Evolutionary conservation across 1,140 invertebrate genomes (phyloP), one percentile per base, ranked within the genome.

Genomic region (Hyphantria cunea): DNA sequence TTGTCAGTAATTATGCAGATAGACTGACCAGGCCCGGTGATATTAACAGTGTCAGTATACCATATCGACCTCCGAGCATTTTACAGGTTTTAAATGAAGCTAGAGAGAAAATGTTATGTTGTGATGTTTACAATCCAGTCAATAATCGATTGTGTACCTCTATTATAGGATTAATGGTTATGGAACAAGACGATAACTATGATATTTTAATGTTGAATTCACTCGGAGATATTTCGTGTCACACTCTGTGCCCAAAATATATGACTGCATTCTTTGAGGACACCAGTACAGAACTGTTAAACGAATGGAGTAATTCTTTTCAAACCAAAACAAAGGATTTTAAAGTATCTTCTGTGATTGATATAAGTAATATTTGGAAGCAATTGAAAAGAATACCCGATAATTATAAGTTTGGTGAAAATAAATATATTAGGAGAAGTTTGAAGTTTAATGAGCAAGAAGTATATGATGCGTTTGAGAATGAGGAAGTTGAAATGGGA

Each of bases 31-130:
- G 71, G 15, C 64, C 72, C 0, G 25, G 65, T 3, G 68, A 78
- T 48, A 55, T 74, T 0, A 64, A 63, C 0, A 74, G 78, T 34
- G 68, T 86, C 0, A 70, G 64, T 0, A 74, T 86, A 32, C 84
- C 88, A 0, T 90, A 83, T 42, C 75, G 85, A 0, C 85, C 85
- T 3, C 86, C 84, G 0, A 85, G 70, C 53, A 71, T 90, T 39
- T 42, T 84, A 13, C 61, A 70, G 15, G 72, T 78, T 0, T 69
- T 86, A 11, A 66, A 76, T n/a, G 71, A 70, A 45, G 84, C 88
- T 3, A 69, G 71, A 33, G n/a, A 69, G 51, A 74, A 76, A 37
- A 64, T 72, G 64, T 70, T 80, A 0, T 90, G 82, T 32, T 70
- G 56, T 53, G 74, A 86, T 66, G 11, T 84, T 9, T 70, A 83